Evolutionary conservation across 2,797 vertebrate species (phyloP).

Genomic region (Manis pentadactyla): DNA sequence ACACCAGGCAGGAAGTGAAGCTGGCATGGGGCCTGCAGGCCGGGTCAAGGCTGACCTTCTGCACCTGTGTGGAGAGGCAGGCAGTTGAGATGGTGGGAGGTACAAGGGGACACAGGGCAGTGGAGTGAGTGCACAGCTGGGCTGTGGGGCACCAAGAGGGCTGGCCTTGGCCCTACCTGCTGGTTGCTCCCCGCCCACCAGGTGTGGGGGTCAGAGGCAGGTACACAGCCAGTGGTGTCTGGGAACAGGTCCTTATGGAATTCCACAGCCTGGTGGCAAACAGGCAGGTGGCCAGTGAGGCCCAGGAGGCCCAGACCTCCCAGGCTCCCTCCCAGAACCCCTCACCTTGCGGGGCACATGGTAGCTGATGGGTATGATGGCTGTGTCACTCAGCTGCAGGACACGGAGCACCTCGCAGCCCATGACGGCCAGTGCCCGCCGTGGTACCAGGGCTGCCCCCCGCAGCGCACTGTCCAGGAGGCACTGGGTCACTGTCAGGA

Average conservation of each 20-base stretch:
- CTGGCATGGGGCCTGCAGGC: slow-evolving; percentile 76
- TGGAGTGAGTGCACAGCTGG: not conserved
- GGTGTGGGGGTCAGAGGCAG: slow-evolving; percentile 88
- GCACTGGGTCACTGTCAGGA: slow-evolving; percentile 92
- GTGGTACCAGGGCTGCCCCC: slow-evolving; percentile 91
- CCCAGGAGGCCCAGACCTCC: not conserved
- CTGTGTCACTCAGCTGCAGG: slow-evolving; percentile 93
- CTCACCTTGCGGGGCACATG: slow-evolving; percentile 95
- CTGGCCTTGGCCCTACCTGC: slow-evolving; percentile 87
- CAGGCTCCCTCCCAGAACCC: fast-evolving
- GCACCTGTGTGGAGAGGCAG: slow-evolving; percentile 86
- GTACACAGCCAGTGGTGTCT: slow-evolving; percentile 87
- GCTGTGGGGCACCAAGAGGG: too few relatives aligned
- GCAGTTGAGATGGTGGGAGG: not conserved
- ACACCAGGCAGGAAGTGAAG: slow-evolving; percentile 80
- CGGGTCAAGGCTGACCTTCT: slow-evolving; percentile 92
- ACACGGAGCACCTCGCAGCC: slow-evolving; percentile 94
- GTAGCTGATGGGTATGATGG: slow-evolving; percentile 94
- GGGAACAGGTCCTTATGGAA: slow-evolving; percentile 96
- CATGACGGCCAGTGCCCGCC: slow-evolving; percentile 90
- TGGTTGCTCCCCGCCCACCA: slow-evolving; percentile 95
- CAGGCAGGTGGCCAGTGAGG: slow-evolving; percentile 61
- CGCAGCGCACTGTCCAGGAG: slow-evolving; percentile 89
- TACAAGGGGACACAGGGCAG: not conserved
- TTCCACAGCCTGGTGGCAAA: slow-evolving; percentile 87